These are phyloP conservation scores for Atta colombica DNA, from an alignment of 1,140 invertebrate species.

Conservation along the genomic window DNA sequence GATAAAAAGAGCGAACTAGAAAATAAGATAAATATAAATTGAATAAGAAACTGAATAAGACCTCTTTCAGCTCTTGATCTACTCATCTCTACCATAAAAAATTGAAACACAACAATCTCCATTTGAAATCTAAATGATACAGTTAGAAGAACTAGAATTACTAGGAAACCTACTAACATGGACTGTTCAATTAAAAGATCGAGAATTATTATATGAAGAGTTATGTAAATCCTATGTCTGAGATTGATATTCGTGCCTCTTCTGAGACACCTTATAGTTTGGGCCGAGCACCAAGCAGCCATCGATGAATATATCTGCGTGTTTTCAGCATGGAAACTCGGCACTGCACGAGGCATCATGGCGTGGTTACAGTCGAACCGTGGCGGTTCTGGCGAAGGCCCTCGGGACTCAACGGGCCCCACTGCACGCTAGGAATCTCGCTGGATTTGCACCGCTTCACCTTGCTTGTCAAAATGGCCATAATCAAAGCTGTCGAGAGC, in stretches of 20 bases:
- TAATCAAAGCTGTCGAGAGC: constrained; percentile 96
- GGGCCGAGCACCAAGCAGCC: neutral
- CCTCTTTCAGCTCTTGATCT: neutral
- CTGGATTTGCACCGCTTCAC: constrained; percentile 97
- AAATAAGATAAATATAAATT: neutral
- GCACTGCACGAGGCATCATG: constrained; percentile 97
- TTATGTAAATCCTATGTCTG: constrained; percentile 3
- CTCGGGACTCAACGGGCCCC: constrained; percentile 90
- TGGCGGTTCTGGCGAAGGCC: constrained; percentile 91
- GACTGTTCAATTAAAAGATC: neutral
- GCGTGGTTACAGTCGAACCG: constrained; percentile 96
- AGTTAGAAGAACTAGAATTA: neutral
- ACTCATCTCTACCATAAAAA: neutral
- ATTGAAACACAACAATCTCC: neutral
- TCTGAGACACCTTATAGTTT: constrained; percentile 35
- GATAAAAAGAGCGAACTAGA: neutral
- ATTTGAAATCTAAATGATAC: neutral
- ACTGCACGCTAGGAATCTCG: constrained; percentile 93
- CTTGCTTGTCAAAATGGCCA: constrained; percentile 98
- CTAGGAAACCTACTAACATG: neutral
- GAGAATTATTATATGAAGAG: neutral
- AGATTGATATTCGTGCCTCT: neutral
- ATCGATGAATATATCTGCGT: constrained; percentile 53
- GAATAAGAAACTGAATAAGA: neutral
- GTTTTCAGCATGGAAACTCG: constrained; percentile 95